Evolutionary conservation across 2,113 vertebrate species (phyloP), one percentile per base, ranked within the genome.

Genomic region (Poeciliopsis occidentalis): DNA sequence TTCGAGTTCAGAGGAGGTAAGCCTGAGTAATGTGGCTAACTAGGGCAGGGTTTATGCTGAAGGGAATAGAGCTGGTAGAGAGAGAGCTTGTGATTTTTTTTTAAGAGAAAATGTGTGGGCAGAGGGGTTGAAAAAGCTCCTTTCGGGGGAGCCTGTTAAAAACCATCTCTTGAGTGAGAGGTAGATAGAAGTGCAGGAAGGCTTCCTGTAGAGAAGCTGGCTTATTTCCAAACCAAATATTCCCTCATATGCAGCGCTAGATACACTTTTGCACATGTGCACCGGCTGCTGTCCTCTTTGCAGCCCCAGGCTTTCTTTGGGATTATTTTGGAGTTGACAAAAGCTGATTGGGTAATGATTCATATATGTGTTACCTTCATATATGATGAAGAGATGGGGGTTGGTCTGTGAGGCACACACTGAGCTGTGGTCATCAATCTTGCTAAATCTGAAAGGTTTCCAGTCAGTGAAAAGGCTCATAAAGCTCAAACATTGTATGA

Each of bases 181-280:
- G 19, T 37, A 37, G 85, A 80, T 78, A 66, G 63, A 85, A 60
- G 62, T 73, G 78, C 79, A 63, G 69, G 76, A 79, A 30, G 74
- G 57, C 73, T 81, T 80, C 30, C 67, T 83, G 26, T 57, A 62
- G 68, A 75, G 41, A 78, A 67, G 5, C 39, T 92, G 90, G 86
- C 89, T 61, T 51, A 2, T 41, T 47, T 70, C 86, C 90, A 90
- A 86, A 79, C 15, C 77, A 83, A 89, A 90, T 76, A 85, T 70
- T 80, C 76, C 64, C 78, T 78, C 73, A 87, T 71, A 77, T 51
- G 72, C 86, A 29, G 77, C 4, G 17, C 4, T 61, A 79, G 69
- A 78, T 68, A 27, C 5, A 30, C 76, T 81, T 85, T 75, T 77
- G 34, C 57, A 81, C 79, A 69, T 69, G 62, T 60, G 81, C 76